Evolutionary conservation across 1,140 invertebrate genomes (phyloP).

Genomic region (Brachionus sp.): DNA sequence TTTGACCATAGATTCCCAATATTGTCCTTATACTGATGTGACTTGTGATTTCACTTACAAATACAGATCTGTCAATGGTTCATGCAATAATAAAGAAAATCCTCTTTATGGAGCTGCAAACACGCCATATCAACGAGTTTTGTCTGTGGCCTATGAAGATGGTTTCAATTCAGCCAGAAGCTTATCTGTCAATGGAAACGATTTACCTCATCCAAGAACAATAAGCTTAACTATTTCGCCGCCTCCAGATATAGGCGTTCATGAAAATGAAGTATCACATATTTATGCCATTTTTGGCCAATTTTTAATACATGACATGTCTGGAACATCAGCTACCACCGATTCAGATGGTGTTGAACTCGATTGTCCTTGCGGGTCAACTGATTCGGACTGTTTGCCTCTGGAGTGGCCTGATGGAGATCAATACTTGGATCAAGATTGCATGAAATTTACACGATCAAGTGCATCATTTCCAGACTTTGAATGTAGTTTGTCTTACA

Average conservation of each 20-base stretch:
- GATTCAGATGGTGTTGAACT: neutral
- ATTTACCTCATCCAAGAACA: neutral
- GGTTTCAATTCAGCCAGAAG: conserved; percentile 13
- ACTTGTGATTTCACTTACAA: neutral
- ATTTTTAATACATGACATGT: conserved; percentile 32
- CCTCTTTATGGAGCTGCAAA: conserved; percentile 71
- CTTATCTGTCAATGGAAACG: neutral
- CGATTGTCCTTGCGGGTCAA: conserved; percentile 9
- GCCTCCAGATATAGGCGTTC: neutral
- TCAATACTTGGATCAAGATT: neutral
- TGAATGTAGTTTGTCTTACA: neutral
- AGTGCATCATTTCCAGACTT: neutral
- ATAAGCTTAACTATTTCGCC: neutral
- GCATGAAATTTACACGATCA: conserved; percentile 12
- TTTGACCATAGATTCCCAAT: neutral
- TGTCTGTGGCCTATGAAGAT: conserved; percentile 72
- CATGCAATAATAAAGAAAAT: conserved; percentile 81
- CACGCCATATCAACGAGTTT: conserved; percentile 71
- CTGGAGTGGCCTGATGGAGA: neutral
- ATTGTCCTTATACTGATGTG: neutral
- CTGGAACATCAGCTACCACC: conserved; percentile 47
- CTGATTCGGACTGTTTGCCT: neutral
- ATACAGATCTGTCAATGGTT: conserved; percentile 73
- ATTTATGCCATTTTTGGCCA: conserved; percentile 26
- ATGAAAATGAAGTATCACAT: neutral